These are phyloP conservation scores for Caranx ignobilis DNA, from an alignment of 2,113 vertebrate species.

Conservation along the genomic window DNA sequence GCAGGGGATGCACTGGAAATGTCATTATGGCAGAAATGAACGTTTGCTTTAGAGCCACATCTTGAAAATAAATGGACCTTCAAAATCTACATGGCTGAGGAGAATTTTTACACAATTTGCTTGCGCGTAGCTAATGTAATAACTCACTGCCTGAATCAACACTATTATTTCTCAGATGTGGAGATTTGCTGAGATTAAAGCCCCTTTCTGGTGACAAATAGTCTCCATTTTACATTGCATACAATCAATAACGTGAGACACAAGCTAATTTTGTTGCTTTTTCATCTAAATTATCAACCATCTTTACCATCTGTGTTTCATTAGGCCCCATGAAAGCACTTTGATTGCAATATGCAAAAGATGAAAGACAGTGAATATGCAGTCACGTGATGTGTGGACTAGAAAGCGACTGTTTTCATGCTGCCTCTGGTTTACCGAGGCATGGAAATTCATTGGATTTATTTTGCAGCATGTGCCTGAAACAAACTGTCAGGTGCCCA, in stretches of 20 bases:
- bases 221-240: not conserved
- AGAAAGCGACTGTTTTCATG: constrained; percentile 35
- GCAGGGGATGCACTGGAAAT: not conserved
- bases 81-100: not conserved
- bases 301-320: constrained; percentile 61
- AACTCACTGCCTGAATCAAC: constrained; percentile 38
- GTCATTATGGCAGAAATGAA: not conserved
- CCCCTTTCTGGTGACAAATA: constrained; percentile 32
- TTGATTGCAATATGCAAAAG: constrained; percentile 37
- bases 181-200: constrained; percentile 51
- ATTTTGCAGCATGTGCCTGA: constrained; percentile 4
- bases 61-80: constrained; percentile 32
- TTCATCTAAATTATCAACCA: constrained; percentile 46
- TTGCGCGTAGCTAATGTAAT: constrained; percentile 42
- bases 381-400: constrained; percentile 27
- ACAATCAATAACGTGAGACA: constrained; percentile 53
- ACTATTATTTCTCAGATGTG: constrained; percentile 4
- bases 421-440: not conserved
- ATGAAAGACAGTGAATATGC: constrained; percentile 47
- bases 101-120: constrained; percentile 30
- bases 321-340: constrained; percentile 31
- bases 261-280: constrained; percentile 51
- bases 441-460: constrained; percentile 52
- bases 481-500: constrained; percentile 29
- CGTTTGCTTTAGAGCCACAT: constrained; percentile 7